Evolutionary conservation across 2,888 invertebrate species (phyloP), one percentile per base, ranked within the genome.

Genomic region (Amphipoea lucens): DNA sequence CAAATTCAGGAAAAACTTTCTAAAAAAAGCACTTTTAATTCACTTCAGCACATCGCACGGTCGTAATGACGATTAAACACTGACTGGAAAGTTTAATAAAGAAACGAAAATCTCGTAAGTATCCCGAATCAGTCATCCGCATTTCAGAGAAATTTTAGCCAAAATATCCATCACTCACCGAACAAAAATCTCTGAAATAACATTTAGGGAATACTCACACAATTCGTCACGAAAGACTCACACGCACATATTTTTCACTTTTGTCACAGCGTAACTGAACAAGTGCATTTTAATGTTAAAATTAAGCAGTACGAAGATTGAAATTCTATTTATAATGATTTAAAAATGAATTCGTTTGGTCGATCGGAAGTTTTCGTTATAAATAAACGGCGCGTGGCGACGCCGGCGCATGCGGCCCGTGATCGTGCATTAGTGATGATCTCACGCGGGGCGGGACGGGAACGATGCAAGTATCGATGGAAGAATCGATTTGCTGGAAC

Each of bases 381-480:
- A 92, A 93, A 93, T 94, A 92, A 89, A 83, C 71, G 88, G 79
- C 92, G 93, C 92, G 94, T 92, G 92, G 87, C 92, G 82, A 80
- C 91, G 90, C 91, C 84, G 86, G 91, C 91, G 91, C 87, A 79
- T 84, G 86, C 82, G 83, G 87, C 88, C 80, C 74, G 62, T 54
- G 80, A 66, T 67, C 88, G 83, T 73, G 83, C 79, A 78, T 57
- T 88, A 89, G 89, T 84, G 88, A 63, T 80, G 89, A 78, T 79
- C 79, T 85, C 72, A 77, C 75, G 68, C 75, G 11, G 17, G 29
- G 20, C 57, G 48, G 57, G 51, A 57, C 23, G 63, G 29, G 36
- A 36, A 42, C 70, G 77, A 70, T 85, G 83, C 86, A 86, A 62
- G 72, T 81, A 85, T 81, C 78, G 80, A 84, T 81, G 66, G 72